A percentile compares a stretch with the other conserved stretches of the same genome.
Evolutionary conservation across 2,797 vertebrate genomes (phyloP).

Genomic region (Vireo griseus): DNA sequence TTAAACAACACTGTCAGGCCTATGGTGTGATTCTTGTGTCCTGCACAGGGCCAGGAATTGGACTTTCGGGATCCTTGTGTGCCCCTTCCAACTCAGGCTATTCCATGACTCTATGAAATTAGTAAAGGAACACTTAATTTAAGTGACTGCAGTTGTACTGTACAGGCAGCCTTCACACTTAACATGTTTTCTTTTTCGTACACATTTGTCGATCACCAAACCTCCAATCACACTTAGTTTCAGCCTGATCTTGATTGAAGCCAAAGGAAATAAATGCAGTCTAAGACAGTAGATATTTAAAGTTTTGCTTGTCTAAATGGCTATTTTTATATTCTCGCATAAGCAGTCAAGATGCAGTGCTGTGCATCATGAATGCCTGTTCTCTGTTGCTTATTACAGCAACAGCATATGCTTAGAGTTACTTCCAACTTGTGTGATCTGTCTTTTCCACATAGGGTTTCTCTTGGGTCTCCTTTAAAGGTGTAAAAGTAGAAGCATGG

Average conservation of each 20-base stretch:
- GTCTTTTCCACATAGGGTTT: neutral
- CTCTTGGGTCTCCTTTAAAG: neutral
- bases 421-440: neutral
- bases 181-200: neutral
- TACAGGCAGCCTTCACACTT: neutral
- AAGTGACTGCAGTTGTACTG: neutral
- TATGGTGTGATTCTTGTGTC: neutral
- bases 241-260: neutral
- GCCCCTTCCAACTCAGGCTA: neutral
- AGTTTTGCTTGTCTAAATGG: neutral
- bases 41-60: neutral
- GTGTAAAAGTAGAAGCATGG: neutral
- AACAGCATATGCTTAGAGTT: neutral
- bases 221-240: neutral
- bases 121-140: neutral
- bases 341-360: neutral
- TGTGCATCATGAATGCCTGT: fast-evolving
- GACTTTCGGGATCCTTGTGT: too few species aligned
- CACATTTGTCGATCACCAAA: fast-evolving
- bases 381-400: neutral
- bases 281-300: neutral
- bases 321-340: neutral
- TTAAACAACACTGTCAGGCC: neutral
- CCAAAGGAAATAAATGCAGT: neutral
- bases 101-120: neutral